A percentile compares a stretch with the other conserved stretches of the same genome.
Evolutionary conservation across 2,113 vertebrate species (phyloP).

Genomic region (Leptocoma aspasia): DNA sequence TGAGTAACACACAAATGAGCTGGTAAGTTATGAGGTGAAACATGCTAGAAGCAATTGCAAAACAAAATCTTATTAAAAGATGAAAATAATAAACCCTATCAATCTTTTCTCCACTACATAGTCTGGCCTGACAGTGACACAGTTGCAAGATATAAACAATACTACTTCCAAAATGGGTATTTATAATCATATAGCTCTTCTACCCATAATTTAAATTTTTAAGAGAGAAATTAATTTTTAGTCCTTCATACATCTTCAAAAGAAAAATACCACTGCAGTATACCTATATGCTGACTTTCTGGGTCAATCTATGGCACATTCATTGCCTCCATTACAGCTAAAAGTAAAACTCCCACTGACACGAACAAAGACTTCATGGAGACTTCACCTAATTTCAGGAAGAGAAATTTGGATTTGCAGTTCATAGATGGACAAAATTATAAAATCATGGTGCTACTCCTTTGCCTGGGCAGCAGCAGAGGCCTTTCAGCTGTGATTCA

Average conservation of each 20-base stretch:
- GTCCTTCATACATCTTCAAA: not conserved
- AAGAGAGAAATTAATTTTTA: not conserved
- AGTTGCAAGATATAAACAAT: not conserved
- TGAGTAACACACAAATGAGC: not conserved
- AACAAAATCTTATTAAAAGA: not conserved
- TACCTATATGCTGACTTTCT: accelerated
- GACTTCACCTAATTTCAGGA: not conserved
- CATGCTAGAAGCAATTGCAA: not conserved
- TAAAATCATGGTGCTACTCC: not conserved
- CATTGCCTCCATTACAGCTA: not conserved
- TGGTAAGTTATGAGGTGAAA: not conserved
- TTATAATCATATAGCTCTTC: not conserved
- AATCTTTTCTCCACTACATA: not conserved
- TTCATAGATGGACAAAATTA: not conserved
- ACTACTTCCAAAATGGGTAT: not conserved
- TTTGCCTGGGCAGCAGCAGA: not conserved
- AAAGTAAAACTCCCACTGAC: not conserved
- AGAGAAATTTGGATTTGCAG: not conserved
- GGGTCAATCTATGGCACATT: not conserved
- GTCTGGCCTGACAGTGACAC: not conserved
- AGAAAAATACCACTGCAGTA: not conserved
- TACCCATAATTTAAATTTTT: not conserved
- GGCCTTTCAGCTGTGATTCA: not conserved
- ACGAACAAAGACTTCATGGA: accelerated
- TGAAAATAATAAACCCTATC: not conserved